Evolutionary conservation across 2,113 vertebrate genomes (phyloP).

Genomic region (Eurystomus gularis): DNA sequence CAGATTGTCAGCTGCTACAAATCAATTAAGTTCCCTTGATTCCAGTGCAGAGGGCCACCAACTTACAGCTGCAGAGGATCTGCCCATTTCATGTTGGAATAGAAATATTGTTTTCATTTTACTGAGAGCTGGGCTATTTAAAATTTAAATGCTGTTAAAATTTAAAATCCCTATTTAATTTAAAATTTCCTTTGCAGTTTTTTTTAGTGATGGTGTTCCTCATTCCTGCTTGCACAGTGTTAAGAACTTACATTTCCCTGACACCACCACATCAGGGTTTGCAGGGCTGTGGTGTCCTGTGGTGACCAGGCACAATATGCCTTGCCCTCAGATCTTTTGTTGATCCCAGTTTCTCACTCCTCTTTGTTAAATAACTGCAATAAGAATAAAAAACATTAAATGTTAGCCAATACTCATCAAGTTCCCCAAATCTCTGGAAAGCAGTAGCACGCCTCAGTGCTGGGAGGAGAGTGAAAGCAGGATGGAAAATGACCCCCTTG

Average conservation of each 20-base stretch:
- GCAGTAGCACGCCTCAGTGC: not conserved
- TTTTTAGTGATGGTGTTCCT: not conserved
- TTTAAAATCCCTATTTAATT: conserved; percentile 5
- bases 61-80: conserved; percentile 6
- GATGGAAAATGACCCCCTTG: not conserved
- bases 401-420: not conserved
- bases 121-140: not conserved
- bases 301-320: not conserved
- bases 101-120: conserved; percentile 33
- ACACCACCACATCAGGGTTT: not conserved
- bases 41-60: not conserved
- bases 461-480: not conserved
- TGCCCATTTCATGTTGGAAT: not conserved
- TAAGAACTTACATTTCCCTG: rapidly evolving
- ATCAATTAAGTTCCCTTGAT: conserved; percentile 29
- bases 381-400: not conserved
- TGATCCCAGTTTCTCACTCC: not conserved
- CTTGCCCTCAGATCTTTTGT: not conserved
- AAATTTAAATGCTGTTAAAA: conserved; percentile 43
- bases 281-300: not conserved
- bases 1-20: conserved; percentile 7
- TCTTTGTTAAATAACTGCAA: not conserved
- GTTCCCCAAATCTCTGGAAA: not conserved
- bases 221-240: not conserved
- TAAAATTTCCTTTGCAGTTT: conserved; percentile 19